Percentiles rank a stretch among this genome's conserved stretches.
Evolutionary conservation across 2,113 vertebrate genomes (phyloP).

Genomic region (Burhinus bistriatus): DNA sequence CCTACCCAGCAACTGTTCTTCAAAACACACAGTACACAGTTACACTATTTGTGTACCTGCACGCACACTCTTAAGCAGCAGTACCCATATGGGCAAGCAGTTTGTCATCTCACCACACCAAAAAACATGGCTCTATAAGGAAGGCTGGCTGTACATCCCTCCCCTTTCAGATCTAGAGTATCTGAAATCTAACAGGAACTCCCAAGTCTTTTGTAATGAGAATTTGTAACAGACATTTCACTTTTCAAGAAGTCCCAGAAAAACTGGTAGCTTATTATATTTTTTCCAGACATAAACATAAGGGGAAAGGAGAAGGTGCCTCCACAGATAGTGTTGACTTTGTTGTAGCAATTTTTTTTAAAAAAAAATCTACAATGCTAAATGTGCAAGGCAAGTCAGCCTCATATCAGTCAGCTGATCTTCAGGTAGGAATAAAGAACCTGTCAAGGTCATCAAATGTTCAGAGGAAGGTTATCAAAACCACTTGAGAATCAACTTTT

Average conservation of each 20-base stretch:
- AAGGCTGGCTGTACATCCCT: background rate
- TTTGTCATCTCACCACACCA: background rate
- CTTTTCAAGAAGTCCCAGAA: background rate
- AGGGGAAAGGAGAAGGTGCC: background rate
- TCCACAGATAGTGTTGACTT: background rate
- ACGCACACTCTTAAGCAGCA: background rate
- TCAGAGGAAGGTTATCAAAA: background rate
- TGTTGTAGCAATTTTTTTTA: background rate
- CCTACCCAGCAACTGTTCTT: background rate
- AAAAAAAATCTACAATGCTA: background rate
- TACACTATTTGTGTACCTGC: background rate
- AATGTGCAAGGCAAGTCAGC: background rate
- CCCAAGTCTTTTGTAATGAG: background rate
- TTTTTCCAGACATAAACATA: background rate
- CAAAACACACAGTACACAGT: background rate
- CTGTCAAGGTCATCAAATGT: background rate
- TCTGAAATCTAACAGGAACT: background rate
- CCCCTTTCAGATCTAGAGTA: background rate
- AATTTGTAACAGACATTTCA: background rate
- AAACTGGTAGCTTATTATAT: background rate
- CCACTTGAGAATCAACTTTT: background rate
- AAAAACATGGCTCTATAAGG: background rate
- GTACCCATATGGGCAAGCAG: background rate
- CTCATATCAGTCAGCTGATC: background rate
- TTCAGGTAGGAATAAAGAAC: background rate